Percentiles rank a stretch among this genome's conserved stretches.
Conservation (phyloP, 2,888 invertebrate genomes). For the Idaea dimidiata region DNA sequence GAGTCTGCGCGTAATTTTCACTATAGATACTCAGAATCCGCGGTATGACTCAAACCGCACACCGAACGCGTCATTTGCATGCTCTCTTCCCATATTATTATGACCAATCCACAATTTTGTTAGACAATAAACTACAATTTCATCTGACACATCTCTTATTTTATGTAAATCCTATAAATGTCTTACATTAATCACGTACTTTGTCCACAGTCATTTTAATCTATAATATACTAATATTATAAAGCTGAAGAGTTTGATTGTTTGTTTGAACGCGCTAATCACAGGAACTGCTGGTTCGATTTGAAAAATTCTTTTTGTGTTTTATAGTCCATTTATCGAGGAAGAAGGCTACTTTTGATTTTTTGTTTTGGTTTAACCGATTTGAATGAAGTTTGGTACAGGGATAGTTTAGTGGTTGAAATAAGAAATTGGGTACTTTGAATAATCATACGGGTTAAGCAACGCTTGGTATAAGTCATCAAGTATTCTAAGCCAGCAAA, state of each 20-base stretch:
- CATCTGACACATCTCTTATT: conserved; percentile 35
- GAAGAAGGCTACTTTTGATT: no score
- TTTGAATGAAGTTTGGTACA: no score
- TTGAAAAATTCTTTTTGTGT: no score
- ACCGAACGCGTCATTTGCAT: conserved; percentile 55
- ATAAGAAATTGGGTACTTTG: no score
- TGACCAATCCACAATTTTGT: conserved; percentile 39
- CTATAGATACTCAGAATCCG: conserved; percentile 13
- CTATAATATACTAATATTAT: no score
- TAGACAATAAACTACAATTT: conserved; percentile 36
- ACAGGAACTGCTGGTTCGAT: no score
- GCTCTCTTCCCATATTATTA: conserved; percentile 33
- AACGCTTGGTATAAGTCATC: background rate
- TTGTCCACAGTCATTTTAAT: background rate
- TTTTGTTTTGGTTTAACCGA: no score
- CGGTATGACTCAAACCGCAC: conserved; percentile 44
- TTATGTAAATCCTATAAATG: background rate
- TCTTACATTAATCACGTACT: background rate
- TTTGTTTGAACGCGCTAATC: no score
- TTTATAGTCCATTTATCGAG: no score
- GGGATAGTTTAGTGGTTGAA: no score
- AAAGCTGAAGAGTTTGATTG: no score
- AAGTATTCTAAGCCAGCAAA: background rate
- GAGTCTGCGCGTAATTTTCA: background rate
- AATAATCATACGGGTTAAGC: no score